Evolutionary conservation across 2,797 vertebrate species (phyloP), one percentile per base, ranked within the genome.

Genomic region (Falco biarmicus): DNA sequence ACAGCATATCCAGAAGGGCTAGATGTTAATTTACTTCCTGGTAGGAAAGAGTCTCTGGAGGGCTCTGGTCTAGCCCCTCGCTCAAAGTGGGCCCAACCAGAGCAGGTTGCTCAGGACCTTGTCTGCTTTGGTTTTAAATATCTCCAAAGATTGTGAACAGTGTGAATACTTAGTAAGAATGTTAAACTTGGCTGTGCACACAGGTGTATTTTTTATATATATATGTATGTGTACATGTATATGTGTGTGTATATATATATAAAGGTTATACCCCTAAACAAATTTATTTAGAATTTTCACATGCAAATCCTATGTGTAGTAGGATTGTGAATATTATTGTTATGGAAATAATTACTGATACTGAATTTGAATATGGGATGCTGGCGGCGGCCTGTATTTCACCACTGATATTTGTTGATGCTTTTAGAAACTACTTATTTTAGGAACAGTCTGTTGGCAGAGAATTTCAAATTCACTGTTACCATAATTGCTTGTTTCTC

Each of bases 151-250:
- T 16, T 4, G 12, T 50, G 16, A 28, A 83, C 29, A 15, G 13
- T 37, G 6, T 34, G 31, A 83, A 24, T 41, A 26, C 8, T 28
- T 18, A n/a, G 26, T 29, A 63, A 80, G 34, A 43, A 43, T 51
- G 89, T 83, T 10, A 80, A 41, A 16, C n/a, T 15, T 83, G 47
- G 4, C 48, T 66, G 22, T 28, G 54, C 34, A 19, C 12, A 31
- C 8, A 26, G 19, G 6, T 41, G 11, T 37, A 10, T n/a, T 85
- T 73, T 77, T 31, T 70, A 25, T 41, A 3, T 32, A 3, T 32
- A 22, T 26, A 6, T 43, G 7, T 2, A 13, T 28, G 2, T 19
- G 13, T 15, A 9, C 2, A 10, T 39, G 18, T 1, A 1, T 37
- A 17, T 50, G 12, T 70, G 13, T 3, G 0, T 39, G 2, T 59